Percentiles rank a stretch among this genome's conserved stretches.
These are phyloP conservation scores for Tribolium madens DNA, from an alignment of 1,140 invertebrate genomes.

Conservation along the genomic window DNA sequence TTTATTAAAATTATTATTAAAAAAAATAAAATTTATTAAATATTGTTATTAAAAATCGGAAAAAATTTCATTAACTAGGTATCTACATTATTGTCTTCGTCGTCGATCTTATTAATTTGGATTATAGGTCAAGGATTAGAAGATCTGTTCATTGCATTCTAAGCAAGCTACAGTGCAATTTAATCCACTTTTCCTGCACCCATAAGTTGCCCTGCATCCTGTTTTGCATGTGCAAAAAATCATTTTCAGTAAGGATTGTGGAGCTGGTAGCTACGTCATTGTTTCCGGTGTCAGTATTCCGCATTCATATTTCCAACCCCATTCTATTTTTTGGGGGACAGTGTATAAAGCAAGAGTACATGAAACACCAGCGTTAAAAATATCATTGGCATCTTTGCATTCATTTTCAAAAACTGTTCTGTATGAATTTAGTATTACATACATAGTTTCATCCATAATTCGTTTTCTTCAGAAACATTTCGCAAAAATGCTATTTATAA, in stretches of 20 bases:
- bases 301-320: conserved; percentile 54
- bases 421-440: no score
- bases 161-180: conserved; percentile 46
- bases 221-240: conserved; percentile 57
- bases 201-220: conserved; percentile 54
- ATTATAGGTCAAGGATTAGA: neutral
- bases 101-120: neutral
- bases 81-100: neutral
- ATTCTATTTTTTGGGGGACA: conserved; percentile 41
- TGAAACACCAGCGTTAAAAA: no score
- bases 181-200: conserved; percentile 56
- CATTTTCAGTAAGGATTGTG: conserved; percentile 54
- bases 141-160: conserved; percentile 55
- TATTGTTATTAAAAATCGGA: no score
- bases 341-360: no score
- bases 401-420: no score
- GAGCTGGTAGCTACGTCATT: conserved; percentile 52
- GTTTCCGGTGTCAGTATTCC: conserved; percentile 48
- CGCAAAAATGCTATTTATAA: no score
- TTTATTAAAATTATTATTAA: no score
- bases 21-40: no score
- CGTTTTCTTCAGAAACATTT: no score
- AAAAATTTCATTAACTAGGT: neutral
- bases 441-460: no score
- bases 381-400: no score